phyloP scores from a whole-genome alignment of 37 sponge, comb jelly and placozoan species.

The Cliona cf. orientalis region DNA sequence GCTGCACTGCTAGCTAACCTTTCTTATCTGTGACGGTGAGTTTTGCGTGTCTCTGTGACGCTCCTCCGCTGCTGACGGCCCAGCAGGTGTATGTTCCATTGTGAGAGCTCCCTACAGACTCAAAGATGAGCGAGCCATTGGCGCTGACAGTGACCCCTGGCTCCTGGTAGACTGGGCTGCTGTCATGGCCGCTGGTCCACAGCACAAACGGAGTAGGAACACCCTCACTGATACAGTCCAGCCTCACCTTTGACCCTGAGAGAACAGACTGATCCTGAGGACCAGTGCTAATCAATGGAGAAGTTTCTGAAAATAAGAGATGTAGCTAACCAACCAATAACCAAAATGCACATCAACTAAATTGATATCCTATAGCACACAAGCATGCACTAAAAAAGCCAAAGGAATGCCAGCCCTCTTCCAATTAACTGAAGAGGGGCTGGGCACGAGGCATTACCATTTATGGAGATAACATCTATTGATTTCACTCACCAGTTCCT shows the following conservation, averaged over 20 bases:
- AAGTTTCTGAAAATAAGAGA: neutral
- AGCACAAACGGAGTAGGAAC: neutral
- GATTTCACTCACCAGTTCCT: too few relatives aligned
- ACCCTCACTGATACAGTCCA: neutral
- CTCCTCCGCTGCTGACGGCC: neutral
- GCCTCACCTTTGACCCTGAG: neutral
- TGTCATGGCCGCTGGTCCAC: conserved; percentile 12
- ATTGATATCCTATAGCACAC: too few relatives aligned
- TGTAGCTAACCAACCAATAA: neutral
- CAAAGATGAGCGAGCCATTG: conserved; percentile 26
- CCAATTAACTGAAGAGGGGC: neutral
- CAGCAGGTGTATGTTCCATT: conserved; percentile 13
- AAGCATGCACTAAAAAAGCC: too few relatives aligned
- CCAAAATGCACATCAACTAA: neutral
- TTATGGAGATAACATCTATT: too few relatives aligned
- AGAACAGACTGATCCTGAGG: neutral
- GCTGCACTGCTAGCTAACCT: too few relatives aligned
- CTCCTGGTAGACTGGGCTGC: neutral
- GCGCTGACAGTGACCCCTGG: neutral
- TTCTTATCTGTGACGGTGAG: neutral
- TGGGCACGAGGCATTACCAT: too few relatives aligned
- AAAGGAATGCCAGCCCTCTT: too few relatives aligned
- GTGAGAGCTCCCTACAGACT: neutral
- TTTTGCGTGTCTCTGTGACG: neutral
- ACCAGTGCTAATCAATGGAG: neutral